Evolutionary conservation across 2,888 invertebrate genomes (phyloP), one percentile per base, ranked within the genome.

Genomic region (Cerceris ruficornis): DNA sequence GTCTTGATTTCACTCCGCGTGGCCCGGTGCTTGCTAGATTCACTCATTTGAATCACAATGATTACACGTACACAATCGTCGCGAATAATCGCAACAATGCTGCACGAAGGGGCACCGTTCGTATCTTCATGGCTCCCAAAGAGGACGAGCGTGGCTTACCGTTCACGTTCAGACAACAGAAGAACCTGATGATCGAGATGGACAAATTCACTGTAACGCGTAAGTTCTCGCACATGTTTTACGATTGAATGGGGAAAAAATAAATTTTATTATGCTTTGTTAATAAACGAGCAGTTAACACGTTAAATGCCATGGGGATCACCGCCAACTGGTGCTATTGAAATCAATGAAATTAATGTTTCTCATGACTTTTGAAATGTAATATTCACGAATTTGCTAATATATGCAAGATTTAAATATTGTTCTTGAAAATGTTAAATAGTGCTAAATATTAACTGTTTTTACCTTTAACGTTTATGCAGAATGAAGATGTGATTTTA

Each of bases 1-100:
- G 98, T 0, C 94, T 98, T 89, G 97, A 97, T 93, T 97, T 97
- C 92, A 94, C 95, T 8, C 96, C 96, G 0, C 93, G 96, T 0
- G 97, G 97, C 60, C 92, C 95, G 57, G 95, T 97, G 49, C 94
- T 95, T 60, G 96, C 95, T 0, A 93, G 95, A 39, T 95, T 96
- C 91, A 96, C 95, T 0, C 97, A 97, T 92, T 93, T 97, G 75
- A 96, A 97, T 92, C 95, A 97, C 88, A 93, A 94, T 6, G 94
- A 94, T 0, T 97, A 95, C 93, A 93, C 93, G 50, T 97, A 96
- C 88, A 94, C 92, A 0, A 94, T 96, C 80, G 93, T 93, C 28
- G 95, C 94, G 43, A 94, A 94, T 87, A 96, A 96, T 90, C 89
- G 92, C 0, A 93, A 92, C 0, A 93, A 93, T 0, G 88, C 90